phyloP scores from a whole-genome alignment of 2,888 invertebrate species.

The Drosophila mayaguana region DNA sequence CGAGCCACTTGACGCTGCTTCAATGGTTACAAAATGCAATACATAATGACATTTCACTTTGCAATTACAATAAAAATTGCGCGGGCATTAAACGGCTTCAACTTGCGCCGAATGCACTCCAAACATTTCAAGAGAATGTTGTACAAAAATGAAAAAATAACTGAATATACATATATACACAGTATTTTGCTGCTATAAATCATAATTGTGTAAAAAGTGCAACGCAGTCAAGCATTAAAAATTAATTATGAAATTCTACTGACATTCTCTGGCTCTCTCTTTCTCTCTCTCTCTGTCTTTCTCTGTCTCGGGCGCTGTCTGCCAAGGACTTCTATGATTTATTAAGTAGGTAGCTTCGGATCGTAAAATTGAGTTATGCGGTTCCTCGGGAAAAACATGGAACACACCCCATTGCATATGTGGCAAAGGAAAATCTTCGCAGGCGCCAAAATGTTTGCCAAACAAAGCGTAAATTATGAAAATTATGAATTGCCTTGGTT shows the following conservation, averaged over 20 bases:
- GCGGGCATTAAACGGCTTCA: constrained; percentile 76
- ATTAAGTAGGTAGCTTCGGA: constrained; percentile 61
- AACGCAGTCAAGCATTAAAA: constrained; percentile 75
- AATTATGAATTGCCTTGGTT: constrained; percentile 73
- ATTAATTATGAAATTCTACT: constrained; percentile 69
- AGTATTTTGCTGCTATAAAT: constrained; percentile 55
- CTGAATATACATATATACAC: constrained; percentile 4
- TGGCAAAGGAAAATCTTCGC: constrained; percentile 58
- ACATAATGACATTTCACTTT: constrained; percentile 77
- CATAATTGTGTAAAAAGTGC: constrained; percentile 61
- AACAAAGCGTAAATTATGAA: constrained; percentile 80
- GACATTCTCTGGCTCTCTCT: not conserved
- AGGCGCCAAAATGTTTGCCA: constrained; percentile 77
- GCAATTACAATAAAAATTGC: constrained; percentile 76
- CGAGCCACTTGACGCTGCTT: constrained; percentile 74
- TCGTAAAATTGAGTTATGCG: constrained; percentile 76
- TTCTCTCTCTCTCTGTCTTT: not conserved
- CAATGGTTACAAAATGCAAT: constrained; percentile 78
- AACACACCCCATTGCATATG: constrained; percentile 60
- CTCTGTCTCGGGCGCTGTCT: not conserved
- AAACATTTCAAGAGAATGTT: constrained; percentile 70
- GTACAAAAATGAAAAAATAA: constrained; percentile 15
- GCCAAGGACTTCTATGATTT: constrained; percentile 64
- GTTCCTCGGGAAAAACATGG: constrained; percentile 53
- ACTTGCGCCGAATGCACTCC: constrained; percentile 67